These are phyloP conservation scores for Euclidia mi DNA, from an alignment of 2,888 invertebrate genomes.

Conservation along the genomic window DNA sequence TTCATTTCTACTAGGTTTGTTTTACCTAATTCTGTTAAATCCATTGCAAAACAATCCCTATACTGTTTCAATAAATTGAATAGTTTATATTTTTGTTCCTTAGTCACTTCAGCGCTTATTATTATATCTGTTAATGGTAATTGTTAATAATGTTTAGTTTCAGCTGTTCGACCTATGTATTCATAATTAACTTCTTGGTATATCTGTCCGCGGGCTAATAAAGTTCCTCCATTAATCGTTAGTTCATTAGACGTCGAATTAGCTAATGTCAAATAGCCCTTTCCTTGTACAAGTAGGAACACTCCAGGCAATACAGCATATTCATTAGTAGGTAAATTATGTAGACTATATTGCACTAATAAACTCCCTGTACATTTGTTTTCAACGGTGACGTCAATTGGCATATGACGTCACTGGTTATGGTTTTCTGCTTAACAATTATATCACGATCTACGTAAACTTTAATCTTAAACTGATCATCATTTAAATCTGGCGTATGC, in stretches of 20 bases:
- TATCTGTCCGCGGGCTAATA: not conserved
- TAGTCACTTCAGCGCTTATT: constrained; percentile 14
- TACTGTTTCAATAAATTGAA: constrained; percentile 19
- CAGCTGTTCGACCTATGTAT: not conserved
- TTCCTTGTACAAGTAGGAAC: not conserved
- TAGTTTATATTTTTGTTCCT: no score
- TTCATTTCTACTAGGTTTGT: constrained; percentile 10
- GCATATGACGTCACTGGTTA: no score
- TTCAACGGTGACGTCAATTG: not conserved
- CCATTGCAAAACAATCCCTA: constrained; percentile 7
- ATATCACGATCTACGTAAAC: not conserved
- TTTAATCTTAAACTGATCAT: not conserved
- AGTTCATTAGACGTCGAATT: not conserved
- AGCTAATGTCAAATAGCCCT: not conserved
- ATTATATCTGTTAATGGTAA: not conserved
- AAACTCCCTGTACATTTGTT: constrained; percentile 3
- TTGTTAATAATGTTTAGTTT: not conserved
- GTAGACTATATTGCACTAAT: constrained; percentile 5
- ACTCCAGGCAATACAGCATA: not conserved
- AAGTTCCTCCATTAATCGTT: not conserved
- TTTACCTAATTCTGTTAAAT: constrained; percentile 3
- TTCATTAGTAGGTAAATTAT: constrained; percentile 1
- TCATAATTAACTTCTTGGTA: not conserved
- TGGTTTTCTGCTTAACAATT: constrained; percentile 1
- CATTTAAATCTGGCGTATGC: not conserved